Base-by-base conservation (phyloP, 2,888 invertebrate genomes). In the Pasiphila rectangulata region DNA sequence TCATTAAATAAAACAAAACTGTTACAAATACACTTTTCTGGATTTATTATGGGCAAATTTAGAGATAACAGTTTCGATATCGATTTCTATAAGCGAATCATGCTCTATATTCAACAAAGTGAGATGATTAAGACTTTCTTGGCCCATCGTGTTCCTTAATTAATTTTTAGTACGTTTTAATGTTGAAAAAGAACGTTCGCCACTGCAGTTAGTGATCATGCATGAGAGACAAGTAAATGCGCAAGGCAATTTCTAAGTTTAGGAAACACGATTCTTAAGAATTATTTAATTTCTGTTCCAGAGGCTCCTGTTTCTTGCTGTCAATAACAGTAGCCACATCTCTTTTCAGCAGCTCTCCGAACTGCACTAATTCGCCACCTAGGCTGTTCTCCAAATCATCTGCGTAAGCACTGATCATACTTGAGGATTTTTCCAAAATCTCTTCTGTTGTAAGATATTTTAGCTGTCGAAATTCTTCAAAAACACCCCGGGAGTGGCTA, bases 141-240 rank as follows among this genome's bases (percentile, higher is more conserved):
- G 20, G 20, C 20, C 4, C 9, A 4, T 12, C n/a, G 12, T 4
- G 9, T 29, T 29, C 13, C 13, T 10, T 29, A 20, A 20, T 20
- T 20, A 20, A 20, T 20, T 20, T 20, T 3, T 20, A 20, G 5
- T 20, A 20, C 20, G 20, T 20, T 20, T 20, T 4, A 20, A 20
- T 20, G 20, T 20, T 20, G 3, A 20, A 20, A 20, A 20, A 20
- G 20, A 20, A 20, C 20, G 20, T 20, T 20, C 20, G 20, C 5
- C 20, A 20, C 20, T 41, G 32, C 39, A 38, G 48, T 44, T 16
- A 51, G 54, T 25, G 59, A 61, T 46, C n/a, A n/a, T n/a, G n/a
- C 5, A 44, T n/a, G 36, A 49, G 21, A 48, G 55, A 46, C 52
- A 46, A 17, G 56, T 60, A 40, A 49, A 56, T 46, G 42, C 57